Evolutionary conservation across 2,113 vertebrate genomes (phyloP), one percentile per base, ranked within the genome.

Genomic region (Neodontobutis hainanensis): DNA sequence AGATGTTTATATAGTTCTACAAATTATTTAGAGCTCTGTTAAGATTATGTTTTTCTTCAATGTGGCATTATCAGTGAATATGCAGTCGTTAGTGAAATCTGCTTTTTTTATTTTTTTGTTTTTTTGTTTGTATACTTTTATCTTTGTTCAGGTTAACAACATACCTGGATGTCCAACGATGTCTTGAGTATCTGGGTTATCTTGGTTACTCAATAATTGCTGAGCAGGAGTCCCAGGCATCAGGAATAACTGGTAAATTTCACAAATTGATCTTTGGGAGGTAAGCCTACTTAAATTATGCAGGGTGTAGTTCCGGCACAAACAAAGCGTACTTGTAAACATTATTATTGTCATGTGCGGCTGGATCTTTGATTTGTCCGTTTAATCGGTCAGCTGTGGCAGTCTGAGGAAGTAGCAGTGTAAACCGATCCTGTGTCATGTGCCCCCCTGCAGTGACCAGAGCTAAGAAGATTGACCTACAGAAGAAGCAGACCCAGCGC

Each of bases 401-500:
- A 32, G 44, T 51, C 43, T 55, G 56, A 34, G 45, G 15, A 48
- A 44, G 0, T 45, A 48, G 34, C 40, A 10, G 40, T 58, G 35
- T 72, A 2, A 85, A 80, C 81, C 81, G 82, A 81, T 76, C 61
- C 55, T 72, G 50, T 62, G 27, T 19, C 14, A 51, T 45, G 6
- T 6, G 19, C 35, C 11, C 44, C 44, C 50, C 65, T 63, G 66
- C 83, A 99, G 97, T 98, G 84, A 99, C 96, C 50, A 94, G 97
- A 85, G 95, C 95, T 88, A 99, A 99, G 91, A 97, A 96, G 88
- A 95, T 97, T 86, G 96, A 98, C 88, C 92, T 99, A 38, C 96
- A 99, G 92, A 98, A 99, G 91, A 97, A 94, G 65, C 97, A 99
- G 85, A 98, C 97, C 32, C 96, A 99, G 89, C 94, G 97, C 61